These are phyloP conservation scores for Luperina testacea DNA, from an alignment of 2,888 invertebrate genomes.

Conservation along the genomic window DNA sequence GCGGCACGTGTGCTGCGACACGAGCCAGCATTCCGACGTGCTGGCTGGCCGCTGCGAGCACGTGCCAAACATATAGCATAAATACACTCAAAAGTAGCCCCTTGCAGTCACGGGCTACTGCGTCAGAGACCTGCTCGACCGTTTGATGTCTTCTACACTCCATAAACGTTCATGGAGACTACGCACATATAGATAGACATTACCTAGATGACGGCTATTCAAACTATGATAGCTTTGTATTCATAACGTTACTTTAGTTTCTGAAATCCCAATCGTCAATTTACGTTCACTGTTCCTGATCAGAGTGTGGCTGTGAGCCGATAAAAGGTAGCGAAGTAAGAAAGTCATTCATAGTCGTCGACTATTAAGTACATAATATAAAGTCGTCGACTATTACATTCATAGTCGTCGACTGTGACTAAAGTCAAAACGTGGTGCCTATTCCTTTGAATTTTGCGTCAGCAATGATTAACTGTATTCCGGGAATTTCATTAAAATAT, in stretches of 20 bases:
- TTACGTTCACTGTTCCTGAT: background rate
- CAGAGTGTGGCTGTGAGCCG: background rate
- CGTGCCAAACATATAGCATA: conserved; percentile 25
- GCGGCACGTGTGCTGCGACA: conserved; percentile 41
- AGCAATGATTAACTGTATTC: background rate
- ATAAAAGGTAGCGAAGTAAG: background rate
- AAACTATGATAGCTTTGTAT: background rate
- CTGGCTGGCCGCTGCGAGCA: conserved; percentile 22
- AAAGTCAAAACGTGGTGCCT: too few relatives aligned
- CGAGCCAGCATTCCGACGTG: conserved; percentile 54
- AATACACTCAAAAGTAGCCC: background rate
- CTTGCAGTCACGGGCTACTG: background rate
- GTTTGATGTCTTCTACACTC: background rate
- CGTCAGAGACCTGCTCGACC: background rate
- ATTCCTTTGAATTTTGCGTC: background rate
- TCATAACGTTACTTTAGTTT: background rate
- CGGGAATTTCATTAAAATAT: background rate
- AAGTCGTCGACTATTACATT: background rate
- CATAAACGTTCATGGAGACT: background rate
- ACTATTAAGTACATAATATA: too few relatives aligned
- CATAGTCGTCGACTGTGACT: too few relatives aligned
- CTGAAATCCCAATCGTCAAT: background rate
- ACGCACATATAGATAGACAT: too few relatives aligned
- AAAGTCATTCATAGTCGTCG: background rate
- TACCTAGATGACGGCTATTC: background rate